Evolutionary conservation across 2,113 vertebrate genomes (phyloP).

Genomic region (Rostratula benghalensis): DNA sequence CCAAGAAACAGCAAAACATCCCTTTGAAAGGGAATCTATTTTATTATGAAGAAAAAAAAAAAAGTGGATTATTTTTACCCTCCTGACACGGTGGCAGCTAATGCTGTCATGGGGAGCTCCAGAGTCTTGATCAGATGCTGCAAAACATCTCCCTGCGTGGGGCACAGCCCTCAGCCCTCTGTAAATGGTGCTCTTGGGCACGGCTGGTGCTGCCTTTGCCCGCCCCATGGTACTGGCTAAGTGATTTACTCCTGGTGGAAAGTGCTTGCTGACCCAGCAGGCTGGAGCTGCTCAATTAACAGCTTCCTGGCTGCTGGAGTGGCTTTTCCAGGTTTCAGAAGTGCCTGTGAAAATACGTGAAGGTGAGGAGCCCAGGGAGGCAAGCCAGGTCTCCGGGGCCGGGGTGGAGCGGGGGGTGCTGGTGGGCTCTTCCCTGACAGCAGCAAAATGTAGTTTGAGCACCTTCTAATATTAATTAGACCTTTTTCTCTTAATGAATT

Average conservation of each 20-base stretch:
- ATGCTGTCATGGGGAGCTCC: neutral
- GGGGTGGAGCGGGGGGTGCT: neutral
- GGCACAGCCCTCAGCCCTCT: neutral
- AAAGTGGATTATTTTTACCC: neutral
- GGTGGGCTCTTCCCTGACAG: neutral
- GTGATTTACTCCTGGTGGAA: neutral
- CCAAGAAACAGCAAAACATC: neutral
- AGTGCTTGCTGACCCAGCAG: neutral
- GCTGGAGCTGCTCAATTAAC: neutral
- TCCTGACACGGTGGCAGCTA: neutral
- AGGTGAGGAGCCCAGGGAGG: neutral
- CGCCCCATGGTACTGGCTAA: neutral
- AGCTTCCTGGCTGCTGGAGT: neutral
- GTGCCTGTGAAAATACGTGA: neutral
- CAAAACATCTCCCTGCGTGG: neutral
- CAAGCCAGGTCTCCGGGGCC: neutral
- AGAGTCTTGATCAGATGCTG: neutral
- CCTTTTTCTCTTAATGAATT: neutral
- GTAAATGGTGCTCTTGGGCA: neutral
- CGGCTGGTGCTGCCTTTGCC: neutral
- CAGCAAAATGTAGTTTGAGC: neutral
- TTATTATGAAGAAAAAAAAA: neutral
- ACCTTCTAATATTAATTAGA: constrained; percentile 15
- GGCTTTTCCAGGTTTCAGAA: neutral
- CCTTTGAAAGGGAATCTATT: neutral